Percentiles rank a stretch among this genome's conserved stretches.
phyloP scores from a whole-genome alignment of 1,140 invertebrate species.

The Drosophila persimilis region DNA sequence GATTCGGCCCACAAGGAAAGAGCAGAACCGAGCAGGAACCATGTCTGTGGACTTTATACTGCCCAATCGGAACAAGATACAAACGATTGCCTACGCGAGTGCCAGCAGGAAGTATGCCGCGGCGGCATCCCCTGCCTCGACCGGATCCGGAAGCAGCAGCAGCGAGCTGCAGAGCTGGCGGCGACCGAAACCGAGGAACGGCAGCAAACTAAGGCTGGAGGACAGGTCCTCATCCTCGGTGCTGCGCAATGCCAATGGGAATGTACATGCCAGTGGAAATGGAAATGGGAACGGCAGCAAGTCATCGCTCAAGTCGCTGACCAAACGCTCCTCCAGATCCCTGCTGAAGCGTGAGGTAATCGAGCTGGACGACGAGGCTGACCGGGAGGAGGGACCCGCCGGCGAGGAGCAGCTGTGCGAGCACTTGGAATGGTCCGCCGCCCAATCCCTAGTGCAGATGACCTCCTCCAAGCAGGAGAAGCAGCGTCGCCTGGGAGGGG shows the following conservation, averaged over 20 bases:
- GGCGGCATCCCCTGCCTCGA: conserved; percentile 3
- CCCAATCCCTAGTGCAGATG: conserved; percentile 80
- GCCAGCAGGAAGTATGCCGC: conserved; percentile 73
- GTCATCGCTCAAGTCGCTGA: conserved; percentile 48
- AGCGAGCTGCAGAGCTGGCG: conserved; percentile 48
- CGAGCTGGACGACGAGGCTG: conserved; percentile 60
- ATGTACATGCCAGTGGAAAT: conserved; percentile 19
- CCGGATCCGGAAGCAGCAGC: conserved; percentile 21
- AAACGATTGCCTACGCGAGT: conserved; percentile 76
- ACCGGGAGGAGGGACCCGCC: conserved; percentile 20
- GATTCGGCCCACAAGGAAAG: too few species aligned
- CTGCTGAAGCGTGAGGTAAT: conserved; percentile 67
- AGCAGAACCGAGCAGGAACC: conserved; percentile 45
- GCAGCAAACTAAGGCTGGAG: conserved; percentile 52
- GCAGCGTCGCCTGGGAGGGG: conserved; percentile 48
- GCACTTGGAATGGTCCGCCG: conserved; percentile 78
- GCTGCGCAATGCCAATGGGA: conserved; percentile 72
- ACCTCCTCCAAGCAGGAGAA: conserved; percentile 79
- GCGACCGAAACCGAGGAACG: conserved; percentile 50
- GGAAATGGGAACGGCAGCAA: conserved; percentile 29
- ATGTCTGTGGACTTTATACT: conserved; percentile 78
- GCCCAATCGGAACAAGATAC: conserved; percentile 78
- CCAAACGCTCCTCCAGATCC: conserved; percentile 49
- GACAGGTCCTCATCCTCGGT: conserved; percentile 47
- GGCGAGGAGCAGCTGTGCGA: conserved; percentile 55